Conservation (phyloP, 1,140 invertebrate species). For the Augochlora pura region DNA sequence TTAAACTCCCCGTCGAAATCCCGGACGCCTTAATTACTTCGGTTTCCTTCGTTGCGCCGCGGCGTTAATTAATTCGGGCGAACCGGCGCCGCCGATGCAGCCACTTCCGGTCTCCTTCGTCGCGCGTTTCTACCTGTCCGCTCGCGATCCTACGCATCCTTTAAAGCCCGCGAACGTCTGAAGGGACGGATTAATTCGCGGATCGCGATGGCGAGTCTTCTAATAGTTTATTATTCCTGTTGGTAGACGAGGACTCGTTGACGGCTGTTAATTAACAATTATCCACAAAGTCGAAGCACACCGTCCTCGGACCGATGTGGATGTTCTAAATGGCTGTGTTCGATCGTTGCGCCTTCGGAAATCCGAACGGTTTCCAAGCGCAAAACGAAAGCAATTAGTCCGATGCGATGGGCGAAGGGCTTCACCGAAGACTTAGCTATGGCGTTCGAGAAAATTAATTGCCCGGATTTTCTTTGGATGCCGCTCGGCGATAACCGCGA, state of each 20-base stretch:
- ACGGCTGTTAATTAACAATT: slow-evolving; percentile 58
- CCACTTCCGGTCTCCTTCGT: not conserved
- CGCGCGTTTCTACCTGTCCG: too few species aligned
- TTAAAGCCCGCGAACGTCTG: too few species aligned
- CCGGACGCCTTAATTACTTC: not conserved
- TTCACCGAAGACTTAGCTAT: slow-evolving; percentile 39
- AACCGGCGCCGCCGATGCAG: not conserved
- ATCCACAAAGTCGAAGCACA: slow-evolving; percentile 17
- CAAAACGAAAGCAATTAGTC: slow-evolving; percentile 43
- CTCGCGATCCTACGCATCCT: too few species aligned
- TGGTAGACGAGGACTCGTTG: too few species aligned
- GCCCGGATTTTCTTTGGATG: not conserved
- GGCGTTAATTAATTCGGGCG: not conserved
- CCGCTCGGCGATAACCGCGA: not conserved
- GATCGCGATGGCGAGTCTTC: not conserved
- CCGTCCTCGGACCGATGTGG: too few species aligned
- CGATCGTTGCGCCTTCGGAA: slow-evolving; percentile 14
- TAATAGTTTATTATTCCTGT: not conserved
- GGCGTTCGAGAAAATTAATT: slow-evolving; percentile 37
- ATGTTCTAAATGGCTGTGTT: too few species aligned
- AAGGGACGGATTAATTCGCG: not conserved
- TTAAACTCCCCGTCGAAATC: not conserved
- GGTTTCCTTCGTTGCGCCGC: not conserved
- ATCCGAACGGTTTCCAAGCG: slow-evolving; percentile 10
- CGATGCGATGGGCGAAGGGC: slow-evolving; percentile 7